These are phyloP conservation scores for Aproaerema taeniolella DNA, from an alignment of 2,888 invertebrate species.

Conservation along the genomic window DNA sequence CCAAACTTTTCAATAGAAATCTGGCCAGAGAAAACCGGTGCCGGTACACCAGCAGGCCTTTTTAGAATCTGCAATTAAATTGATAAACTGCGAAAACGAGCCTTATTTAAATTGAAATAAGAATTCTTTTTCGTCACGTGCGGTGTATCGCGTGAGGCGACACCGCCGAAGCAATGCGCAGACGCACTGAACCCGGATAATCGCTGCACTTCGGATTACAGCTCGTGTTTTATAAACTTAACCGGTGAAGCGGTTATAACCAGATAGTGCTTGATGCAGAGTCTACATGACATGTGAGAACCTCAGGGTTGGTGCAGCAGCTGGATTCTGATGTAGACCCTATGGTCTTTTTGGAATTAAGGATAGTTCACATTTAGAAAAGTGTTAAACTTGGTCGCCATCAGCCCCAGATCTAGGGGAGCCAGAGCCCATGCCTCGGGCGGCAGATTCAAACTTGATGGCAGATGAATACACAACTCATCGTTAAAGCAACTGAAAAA, in stretches of 20 bases:
- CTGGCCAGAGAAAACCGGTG: not conserved
- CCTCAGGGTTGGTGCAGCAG: constrained; percentile 30
- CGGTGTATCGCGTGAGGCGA: not conserved
- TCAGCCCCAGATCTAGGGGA: too few relatives aligned
- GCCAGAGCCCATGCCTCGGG: too few relatives aligned
- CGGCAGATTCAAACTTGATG: too few relatives aligned
- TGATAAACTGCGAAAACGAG: not conserved
- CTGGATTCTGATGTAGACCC: too few relatives aligned
- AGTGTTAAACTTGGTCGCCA: too few relatives aligned
- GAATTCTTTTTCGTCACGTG: not conserved
- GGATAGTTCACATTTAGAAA: too few relatives aligned
- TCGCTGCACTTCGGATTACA: constrained; percentile 26
- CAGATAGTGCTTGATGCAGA: constrained; percentile 28
- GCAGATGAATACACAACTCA: too few relatives aligned
- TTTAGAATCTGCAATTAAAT: not conserved
- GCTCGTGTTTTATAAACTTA: constrained; percentile 49
- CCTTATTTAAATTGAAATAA: not conserved
- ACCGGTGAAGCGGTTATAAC: constrained; percentile 26
- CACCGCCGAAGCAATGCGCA: not conserved
- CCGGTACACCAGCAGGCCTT: not conserved
- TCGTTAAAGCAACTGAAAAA: too few relatives aligned
- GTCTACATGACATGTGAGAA: constrained; percentile 19
- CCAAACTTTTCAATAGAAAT: constrained; percentile 21
- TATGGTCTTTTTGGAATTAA: too few relatives aligned
- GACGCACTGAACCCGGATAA: constrained; percentile 15